These are phyloP conservation scores for Microcaecilia unicolor DNA, from an alignment of 2,797 vertebrate species.

Conservation along the genomic window DNA sequence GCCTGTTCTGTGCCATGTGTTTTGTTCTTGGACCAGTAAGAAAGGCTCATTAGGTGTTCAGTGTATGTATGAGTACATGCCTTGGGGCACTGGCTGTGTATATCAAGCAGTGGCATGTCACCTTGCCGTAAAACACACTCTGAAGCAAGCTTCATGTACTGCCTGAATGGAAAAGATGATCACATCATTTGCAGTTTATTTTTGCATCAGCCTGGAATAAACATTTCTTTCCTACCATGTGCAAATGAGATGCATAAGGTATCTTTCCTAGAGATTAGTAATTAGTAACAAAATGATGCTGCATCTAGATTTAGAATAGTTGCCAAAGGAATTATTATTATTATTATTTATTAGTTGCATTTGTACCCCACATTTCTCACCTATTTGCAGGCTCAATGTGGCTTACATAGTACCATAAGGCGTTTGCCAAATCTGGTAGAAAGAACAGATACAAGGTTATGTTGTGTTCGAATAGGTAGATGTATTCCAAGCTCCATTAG, in stretches of 20 bases:
- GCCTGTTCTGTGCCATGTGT: neutral
- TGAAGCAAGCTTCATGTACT: neutral
- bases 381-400: no score
- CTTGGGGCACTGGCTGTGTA: neutral
- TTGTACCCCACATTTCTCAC: no score
- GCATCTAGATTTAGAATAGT: no score
- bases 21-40: neutral
- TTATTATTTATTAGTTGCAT: no score
- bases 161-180: neutral
- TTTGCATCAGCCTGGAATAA: neutral
- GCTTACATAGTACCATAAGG: no score
- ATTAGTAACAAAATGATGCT: no score
- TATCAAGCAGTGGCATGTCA: neutral
- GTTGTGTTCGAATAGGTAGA: no score
- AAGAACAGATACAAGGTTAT: no score
- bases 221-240: no score
- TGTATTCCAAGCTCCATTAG: no score
- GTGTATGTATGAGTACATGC: rapidly evolving
- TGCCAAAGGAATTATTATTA: no score
- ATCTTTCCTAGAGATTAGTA: neutral
- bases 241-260: neutral
- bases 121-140: neutral
- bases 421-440: no score
- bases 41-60: neutral
- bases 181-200: neutral